A percentile compares a stretch with the other conserved stretches of the same genome.
Conservation (phyloP, 2,113 vertebrate genomes). For the Anarhynchus alexandrinus region DNA sequence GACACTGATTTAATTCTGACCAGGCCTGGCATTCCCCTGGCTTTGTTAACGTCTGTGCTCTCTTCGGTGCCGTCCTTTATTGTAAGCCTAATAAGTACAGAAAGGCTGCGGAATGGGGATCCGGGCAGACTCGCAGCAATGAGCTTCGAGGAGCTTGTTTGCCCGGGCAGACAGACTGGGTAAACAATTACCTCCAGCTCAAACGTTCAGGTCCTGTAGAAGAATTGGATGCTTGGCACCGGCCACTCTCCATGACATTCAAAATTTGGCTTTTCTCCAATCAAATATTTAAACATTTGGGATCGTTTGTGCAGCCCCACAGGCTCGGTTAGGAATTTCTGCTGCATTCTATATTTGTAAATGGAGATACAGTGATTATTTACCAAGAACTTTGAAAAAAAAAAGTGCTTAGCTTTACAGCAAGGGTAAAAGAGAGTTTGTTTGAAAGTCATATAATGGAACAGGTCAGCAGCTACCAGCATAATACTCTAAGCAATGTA, state of each 20-base stretch:
- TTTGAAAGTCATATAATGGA: conserved; percentile 2
- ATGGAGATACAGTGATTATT: neutral
- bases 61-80: neutral
- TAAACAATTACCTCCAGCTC: conserved; percentile 6
- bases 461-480: neutral
- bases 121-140: neutral
- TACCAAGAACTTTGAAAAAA: neutral
- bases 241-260: conserved; percentile 25
- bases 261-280: conserved; percentile 47
- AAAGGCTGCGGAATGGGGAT: conserved; percentile 7
- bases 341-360: neutral
- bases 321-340: conserved; percentile 15
- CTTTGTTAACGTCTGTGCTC: neutral
- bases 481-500: neutral
- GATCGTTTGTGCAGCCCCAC: neutral
- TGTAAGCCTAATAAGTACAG: conserved; percentile 25
- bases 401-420: neutral
- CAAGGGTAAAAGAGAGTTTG: neutral
- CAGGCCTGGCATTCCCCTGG: conserved; percentile 17
- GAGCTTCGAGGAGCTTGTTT: neutral
- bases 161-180: neutral
- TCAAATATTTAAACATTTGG: conserved; percentile 20
- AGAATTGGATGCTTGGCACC: conserved; percentile 14
- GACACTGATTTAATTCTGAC: neutral
- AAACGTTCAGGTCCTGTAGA: neutral